Evolutionary conservation across 2,113 vertebrate genomes (phyloP), one percentile per base, ranked within the genome.

Genomic region (Spea bombifrons): DNA sequence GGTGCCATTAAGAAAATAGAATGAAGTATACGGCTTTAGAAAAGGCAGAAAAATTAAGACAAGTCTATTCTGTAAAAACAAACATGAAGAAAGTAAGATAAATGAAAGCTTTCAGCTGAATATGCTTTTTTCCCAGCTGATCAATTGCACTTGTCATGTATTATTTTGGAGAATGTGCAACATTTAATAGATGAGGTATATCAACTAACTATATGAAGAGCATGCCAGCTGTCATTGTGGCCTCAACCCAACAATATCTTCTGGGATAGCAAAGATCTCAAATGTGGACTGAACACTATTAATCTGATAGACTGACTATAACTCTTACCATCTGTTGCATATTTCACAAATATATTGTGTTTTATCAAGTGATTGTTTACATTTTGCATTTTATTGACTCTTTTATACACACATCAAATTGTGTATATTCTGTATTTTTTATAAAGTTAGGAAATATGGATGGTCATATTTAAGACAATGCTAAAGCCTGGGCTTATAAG

Each of bases 111-210:
- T 91, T 85, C 63, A 82, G 72, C 70, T 86, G 84, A 89, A 88
- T 87, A 84, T 86, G 71, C 75, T 66, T 88, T n/a, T 92, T 89
- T 91, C 89, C 89, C 89, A 90, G 85, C 90, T 90, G 90, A 87
- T 88, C 89, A 87, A 87, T 88, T 90, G 87, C 78, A 88, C 84
- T 91, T 91, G 89, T 93, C 89, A 88, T 90, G 87, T 92, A 89
- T 85, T 92, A 89, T 91, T 91, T 86, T 91, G 89, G 88, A 92
- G 89, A 88, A 88, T 73, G 77, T 83, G 85, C 86, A 89, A 83
- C 82, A 89, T 89, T 91, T 91, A 92, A 92, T 91, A 90, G 87
- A 91, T 90, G 90, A 91, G 88, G 88, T 92, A 92, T 92, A 93
- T 93, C 88, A 92, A 86, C 86, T 92, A 91, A 92, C 86, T 89